Evolutionary conservation across 1,140 invertebrate genomes (phyloP).

Genomic region (Gonioctena quinquepunctata): DNA sequence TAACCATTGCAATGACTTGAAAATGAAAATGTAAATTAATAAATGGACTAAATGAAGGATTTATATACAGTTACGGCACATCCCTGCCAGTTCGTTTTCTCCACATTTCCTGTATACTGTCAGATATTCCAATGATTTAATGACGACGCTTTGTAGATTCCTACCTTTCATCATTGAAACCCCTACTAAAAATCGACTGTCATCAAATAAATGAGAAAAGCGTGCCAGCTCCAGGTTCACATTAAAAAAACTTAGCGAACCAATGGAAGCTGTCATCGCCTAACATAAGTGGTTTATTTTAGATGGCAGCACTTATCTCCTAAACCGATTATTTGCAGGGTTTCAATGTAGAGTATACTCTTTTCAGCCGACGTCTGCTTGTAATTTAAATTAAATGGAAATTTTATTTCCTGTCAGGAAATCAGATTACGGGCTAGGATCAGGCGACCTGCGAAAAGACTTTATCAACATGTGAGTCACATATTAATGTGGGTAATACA

Average conservation of each 20-base stretch:
- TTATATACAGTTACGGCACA: no score
- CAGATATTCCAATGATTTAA: no score
- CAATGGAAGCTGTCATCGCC: neutral
- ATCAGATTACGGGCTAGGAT: neutral
- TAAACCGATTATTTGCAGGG: neutral
- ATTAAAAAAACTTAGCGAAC: neutral
- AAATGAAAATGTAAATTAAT: no score
- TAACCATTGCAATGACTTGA: no score
- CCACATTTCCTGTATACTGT: no score
- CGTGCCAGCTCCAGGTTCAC: neutral
- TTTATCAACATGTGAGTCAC: neutral
- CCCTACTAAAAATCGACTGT: neutral
- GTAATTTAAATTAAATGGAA: neutral
- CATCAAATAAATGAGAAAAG: neutral
- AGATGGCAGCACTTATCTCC: neutral
- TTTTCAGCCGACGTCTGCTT: slow-evolving; percentile 1
- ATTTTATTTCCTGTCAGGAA: neutral
- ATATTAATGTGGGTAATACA: no score
- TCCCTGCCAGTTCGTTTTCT: no score
- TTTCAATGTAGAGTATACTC: neutral
- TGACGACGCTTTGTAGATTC: no score
- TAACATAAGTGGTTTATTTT: slow-evolving; percentile 17
- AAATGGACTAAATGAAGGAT: no score
- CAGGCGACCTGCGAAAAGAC: neutral
- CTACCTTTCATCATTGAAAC: no score